These are phyloP conservation scores for Bombylius discolor DNA, from an alignment of 2,888 invertebrate species.

Conservation along the genomic window DNA sequence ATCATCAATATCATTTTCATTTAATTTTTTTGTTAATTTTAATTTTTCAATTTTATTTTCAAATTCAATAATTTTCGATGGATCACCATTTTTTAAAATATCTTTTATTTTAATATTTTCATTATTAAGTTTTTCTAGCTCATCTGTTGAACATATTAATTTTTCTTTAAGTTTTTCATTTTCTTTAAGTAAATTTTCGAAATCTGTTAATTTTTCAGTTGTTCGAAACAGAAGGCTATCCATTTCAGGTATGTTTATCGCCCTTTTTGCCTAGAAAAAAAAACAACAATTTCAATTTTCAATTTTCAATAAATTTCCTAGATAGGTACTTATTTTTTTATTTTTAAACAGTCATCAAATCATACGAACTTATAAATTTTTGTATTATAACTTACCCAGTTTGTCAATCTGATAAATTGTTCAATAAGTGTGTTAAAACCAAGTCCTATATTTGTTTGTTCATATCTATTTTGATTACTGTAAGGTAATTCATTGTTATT, in stretches of 20 bases:
- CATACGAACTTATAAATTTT: too few relatives aligned
- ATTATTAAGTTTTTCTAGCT: not conserved
- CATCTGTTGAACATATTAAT: constrained; percentile 5
- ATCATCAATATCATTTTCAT: not conserved
- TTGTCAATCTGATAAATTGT: too few relatives aligned
- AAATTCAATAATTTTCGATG: not conserved
- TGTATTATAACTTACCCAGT: too few relatives aligned
- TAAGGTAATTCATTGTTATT: too few relatives aligned
- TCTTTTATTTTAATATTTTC: constrained; percentile 7
- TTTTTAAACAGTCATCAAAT: too few relatives aligned
- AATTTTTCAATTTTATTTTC: constrained; percentile 3
- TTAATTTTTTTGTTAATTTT: constrained; percentile 2
- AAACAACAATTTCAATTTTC: too few relatives aligned
- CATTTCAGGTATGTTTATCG: not conserved
- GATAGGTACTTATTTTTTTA: too few relatives aligned
- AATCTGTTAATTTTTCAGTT: constrained; percentile 2
- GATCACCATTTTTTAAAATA: not conserved
- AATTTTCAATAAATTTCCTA: too few relatives aligned
- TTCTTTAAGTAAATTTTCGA: constrained; percentile 4
- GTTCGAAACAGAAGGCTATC: constrained; percentile 6
- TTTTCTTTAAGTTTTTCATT: constrained; percentile 1
- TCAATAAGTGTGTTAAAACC: too few relatives aligned
- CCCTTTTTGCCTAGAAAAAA: too few relatives aligned
- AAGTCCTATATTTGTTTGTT: too few relatives aligned
- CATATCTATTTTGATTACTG: too few relatives aligned